phyloP scores from a whole-genome alignment of 2,797 vertebrate genomes.

The Tragopan temminckii region DNA sequence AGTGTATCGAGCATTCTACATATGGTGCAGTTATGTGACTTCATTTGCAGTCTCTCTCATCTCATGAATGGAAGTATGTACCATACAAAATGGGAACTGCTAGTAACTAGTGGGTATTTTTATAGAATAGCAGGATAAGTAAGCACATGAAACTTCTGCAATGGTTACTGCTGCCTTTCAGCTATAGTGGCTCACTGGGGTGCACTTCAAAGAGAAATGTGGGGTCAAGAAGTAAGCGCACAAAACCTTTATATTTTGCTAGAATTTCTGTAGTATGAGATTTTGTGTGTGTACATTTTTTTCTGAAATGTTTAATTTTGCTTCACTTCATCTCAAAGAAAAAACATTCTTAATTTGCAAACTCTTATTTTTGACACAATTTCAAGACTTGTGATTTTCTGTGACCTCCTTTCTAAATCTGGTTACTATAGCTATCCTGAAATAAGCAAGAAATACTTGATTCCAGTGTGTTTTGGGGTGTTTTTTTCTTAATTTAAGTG shows the following conservation, averaged over 20 bases:
- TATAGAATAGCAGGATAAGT: constrained; percentile 43
- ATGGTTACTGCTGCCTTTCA: constrained; percentile 56
- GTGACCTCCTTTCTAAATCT: not conserved
- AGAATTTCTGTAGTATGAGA: not conserved
- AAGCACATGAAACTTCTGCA: constrained; percentile 24
- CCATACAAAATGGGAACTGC: not conserved
- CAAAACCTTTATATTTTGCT: not conserved
- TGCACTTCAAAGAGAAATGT: constrained; percentile 32
- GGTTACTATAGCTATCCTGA: not conserved
- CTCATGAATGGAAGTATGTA: not conserved
- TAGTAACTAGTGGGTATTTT: constrained; percentile 34
- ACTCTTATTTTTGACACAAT: not conserved
- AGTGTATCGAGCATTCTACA: not conserved
- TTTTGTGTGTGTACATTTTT: no score
- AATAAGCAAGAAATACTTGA: not conserved
- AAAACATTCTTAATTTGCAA: not conserved
- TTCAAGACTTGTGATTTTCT: not conserved
- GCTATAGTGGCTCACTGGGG: constrained; percentile 26
- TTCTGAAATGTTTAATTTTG: not conserved
- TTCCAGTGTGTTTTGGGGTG: not conserved
- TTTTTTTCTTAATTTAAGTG: not conserved
- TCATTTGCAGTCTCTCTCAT: not conserved
- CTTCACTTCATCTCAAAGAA: not conserved
- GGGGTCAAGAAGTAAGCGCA: not conserved
- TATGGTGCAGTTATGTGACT: not conserved